phyloP scores from a whole-genome alignment of 2,888 invertebrate genomes.

The Chloroclystis v-ata region DNA sequence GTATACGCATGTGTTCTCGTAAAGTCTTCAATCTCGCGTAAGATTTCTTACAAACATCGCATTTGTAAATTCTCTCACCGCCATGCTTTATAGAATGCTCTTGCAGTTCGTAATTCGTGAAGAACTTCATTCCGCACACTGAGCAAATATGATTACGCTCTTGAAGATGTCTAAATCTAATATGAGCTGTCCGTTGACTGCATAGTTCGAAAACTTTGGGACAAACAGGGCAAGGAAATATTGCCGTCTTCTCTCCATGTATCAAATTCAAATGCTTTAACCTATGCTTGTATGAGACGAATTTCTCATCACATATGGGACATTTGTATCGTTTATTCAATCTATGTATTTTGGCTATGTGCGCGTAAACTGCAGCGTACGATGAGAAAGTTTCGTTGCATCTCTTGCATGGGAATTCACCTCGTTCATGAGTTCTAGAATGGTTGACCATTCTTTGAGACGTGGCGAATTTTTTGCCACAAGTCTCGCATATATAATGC shows the following conservation, averaged over 20 bases:
- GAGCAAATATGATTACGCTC: conserved; percentile 71
- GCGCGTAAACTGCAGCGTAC: conserved; percentile 56
- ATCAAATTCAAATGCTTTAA: conserved; percentile 59
- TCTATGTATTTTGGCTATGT: conserved; percentile 59
- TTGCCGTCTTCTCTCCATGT: conserved; percentile 62
- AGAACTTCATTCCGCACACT: conserved; percentile 75
- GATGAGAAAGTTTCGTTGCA: conserved; percentile 57
- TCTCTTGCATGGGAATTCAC: conserved; percentile 61
- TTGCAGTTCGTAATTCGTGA: conserved; percentile 74
- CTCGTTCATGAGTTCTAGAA: conserved; percentile 57
- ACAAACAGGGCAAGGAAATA: conserved; percentile 65
- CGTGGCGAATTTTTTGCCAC: conserved; percentile 66
- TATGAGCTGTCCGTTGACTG: conserved; percentile 63
- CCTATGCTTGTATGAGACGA: conserved; percentile 63
- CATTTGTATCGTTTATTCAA: conserved; percentile 68
- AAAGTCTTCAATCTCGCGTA: conserved; percentile 68
- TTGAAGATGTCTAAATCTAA: conserved; percentile 63
- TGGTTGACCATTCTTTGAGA: conserved; percentile 66
- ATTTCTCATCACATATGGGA: conserved; percentile 68
- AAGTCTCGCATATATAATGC: conserved; percentile 69
- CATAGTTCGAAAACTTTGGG: conserved; percentile 65
- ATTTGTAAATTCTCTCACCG: conserved; percentile 74
- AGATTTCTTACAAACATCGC: conserved; percentile 73
- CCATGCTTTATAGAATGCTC: conserved; percentile 77
- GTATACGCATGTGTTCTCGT: conserved; percentile 68